Evolutionary conservation across 2,113 vertebrate genomes (phyloP).

Genomic region (Prietella phreatophila): DNA sequence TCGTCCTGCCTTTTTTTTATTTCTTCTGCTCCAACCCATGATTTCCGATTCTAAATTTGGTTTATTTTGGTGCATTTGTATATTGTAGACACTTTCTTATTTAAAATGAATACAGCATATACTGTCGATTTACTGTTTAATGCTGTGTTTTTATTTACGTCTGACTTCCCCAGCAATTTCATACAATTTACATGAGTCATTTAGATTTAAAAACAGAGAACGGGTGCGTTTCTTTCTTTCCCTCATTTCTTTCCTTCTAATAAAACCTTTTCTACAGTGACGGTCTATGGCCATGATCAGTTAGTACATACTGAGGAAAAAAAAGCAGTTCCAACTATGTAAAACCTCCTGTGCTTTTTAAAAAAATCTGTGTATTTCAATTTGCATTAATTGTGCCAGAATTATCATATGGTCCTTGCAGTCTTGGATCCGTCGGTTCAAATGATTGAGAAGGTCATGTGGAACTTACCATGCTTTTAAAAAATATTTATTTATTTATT

Average conservation of each 20-base stretch:
- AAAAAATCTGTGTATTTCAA: not conserved
- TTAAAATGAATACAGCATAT: not conserved
- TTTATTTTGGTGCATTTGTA: not conserved
- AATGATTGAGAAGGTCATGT: not conserved
- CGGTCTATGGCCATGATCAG: not conserved
- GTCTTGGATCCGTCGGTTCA: not conserved
- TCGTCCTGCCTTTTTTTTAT: not conserved
- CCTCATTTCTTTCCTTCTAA: not conserved
- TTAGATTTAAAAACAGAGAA: not conserved
- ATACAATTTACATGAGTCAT: not conserved
- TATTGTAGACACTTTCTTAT: not conserved
- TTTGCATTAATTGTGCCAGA: not conserved
- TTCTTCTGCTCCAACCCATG: constrained; percentile 2
- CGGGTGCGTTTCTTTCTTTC: not conserved
- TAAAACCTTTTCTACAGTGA: not conserved
- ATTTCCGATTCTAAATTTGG: not conserved
- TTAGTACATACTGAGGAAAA: not conserved
- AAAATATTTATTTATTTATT: too few relatives aligned
- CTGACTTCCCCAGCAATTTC: not conserved
- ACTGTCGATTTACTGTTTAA: not conserved
- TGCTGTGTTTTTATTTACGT: not conserved
- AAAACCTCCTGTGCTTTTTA: not conserved
- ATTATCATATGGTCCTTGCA: not conserved
- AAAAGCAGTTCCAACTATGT: not conserved
- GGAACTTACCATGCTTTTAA: not conserved